Evolutionary conservation across 30 jellyfish, hydroid and myxozoan genomes (phyloP), one percentile per base, ranked within the genome.

Genomic region (Phacellophora camtschatica): DNA sequence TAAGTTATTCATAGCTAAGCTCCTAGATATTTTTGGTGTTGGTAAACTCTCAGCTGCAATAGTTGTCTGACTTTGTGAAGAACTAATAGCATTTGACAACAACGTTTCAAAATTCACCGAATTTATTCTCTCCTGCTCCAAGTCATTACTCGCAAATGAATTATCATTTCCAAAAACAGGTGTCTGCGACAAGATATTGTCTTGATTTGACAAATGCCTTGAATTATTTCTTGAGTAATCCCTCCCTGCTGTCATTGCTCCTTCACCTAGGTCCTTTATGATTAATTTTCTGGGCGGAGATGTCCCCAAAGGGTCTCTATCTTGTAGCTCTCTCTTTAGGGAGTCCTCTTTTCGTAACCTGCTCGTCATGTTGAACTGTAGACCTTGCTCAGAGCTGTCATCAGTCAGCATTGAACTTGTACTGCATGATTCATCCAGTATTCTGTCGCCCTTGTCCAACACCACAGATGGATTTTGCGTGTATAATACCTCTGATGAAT

Each of bases 71-170:
- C 56, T 39, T 50, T 45, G 25, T 1, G 84, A 63, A 41, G 80
- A 62, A 27, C 69, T 57, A 41, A 80, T 80, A 1, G 91, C 81
- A 35, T 80, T 80, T 36, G 91, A 80, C n/a, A 80, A 54, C 65
- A 80, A 27, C 57, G 91, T 63, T 46, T 80, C 84, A 49, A 80
- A 80, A 80, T 80, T 56, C 30, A 84, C 20, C 12, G 84, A 13
- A 13, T 63, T 80, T 0, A 9, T n/a, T 30, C 43, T n/a, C 29
- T 11, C 15, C 29, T 20, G 24, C 4, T 63, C 77, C 28, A 25
- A 8, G 7, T 23, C 28, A n/a, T n/a, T n/a, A n/a, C n/a, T n/a
- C n/a, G n/a, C n/a, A n/a, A n/a, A n/a, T n/a, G n/a, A n/a, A n/a
- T n/a, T n/a, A n/a, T n/a, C n/a, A n/a, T n/a, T n/a, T n/a, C n/a